Base-by-base conservation (phyloP, 1,140 invertebrate species). In the Camponotus pennsylvanicus region DNA sequence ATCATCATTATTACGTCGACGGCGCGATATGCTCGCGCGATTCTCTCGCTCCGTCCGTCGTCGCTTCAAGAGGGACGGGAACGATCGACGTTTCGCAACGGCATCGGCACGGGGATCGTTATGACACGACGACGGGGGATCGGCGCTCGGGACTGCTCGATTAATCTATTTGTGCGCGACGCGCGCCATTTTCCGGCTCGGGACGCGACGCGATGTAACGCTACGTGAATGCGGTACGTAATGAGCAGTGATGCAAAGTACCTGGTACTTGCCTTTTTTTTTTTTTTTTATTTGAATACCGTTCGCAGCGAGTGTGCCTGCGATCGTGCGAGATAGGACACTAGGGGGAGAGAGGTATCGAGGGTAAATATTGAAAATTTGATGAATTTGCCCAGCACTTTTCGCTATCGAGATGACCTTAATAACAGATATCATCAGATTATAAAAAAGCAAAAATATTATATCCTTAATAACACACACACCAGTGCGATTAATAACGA, bases 1-100 rank as follows among this genome's bases (percentile, higher is more conserved):
- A 88, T 93, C 90, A 88, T 89, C 91, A 90, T 87, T 90, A 90
- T 87, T 90, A 85, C 86, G 21, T 63, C 27, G 77, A 73, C 52
- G 77, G 78, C 52, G 66, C 67, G 83, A 90, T 71, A 73, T 75
- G 71, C 57, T 59, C 73, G 63, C 63, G 85, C 66, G 78, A 86
- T 88, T 90, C 86, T 85, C 79, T 89, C 37, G 59, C n/a, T 34
- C 49, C 61, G 52, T 79, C 73, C 11, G 27, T 45, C 86, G 66
- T 73, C 67, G 2, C 32, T 84, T 59, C 73, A 27, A 1, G n/a
- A 55, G 18, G 71, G 71, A 34, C 37, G 70, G 18, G 2, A 27
- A 27, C 52, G 42, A 18, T 64, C 59, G 49, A 5, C 32, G 15
- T 89, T 78, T 89, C 21, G 83, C 70, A 89, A 89, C 8, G 27